A percentile compares a stretch with the other conserved stretches of the same genome.
Conservation (phyloP, 2,797 vertebrate species). For the Sebastes itinus region DNA sequence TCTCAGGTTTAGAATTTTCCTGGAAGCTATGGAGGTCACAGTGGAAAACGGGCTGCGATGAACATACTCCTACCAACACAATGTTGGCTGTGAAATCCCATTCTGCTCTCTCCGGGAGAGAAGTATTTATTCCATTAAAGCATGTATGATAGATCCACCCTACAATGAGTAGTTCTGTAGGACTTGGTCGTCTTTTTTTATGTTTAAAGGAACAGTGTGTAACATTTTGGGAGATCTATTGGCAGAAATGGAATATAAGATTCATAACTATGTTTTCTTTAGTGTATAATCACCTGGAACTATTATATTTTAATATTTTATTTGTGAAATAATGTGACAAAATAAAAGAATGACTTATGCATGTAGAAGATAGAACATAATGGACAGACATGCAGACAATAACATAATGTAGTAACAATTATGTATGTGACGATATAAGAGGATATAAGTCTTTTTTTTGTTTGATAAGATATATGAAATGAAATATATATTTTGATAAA, state of each 20-base stretch:
- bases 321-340: no score
- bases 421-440: neutral
- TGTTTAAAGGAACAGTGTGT: no score
- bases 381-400: neutral
- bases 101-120: neutral
- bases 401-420: neutral
- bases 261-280: no score
- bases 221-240: no score
- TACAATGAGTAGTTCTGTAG: neutral
- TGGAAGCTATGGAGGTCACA: conserved; percentile 41
- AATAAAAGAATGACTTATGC: neutral
- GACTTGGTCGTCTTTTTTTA: neutral
- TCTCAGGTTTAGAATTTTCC: conserved; percentile 44
- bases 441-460: neutral
- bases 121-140: conserved; percentile 3
- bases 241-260: no score
- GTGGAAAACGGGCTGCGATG: neutral
- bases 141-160: neutral
- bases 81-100: conserved; percentile 27
- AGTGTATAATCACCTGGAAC: no score
- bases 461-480: neutral
- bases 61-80: conserved; percentile 1
- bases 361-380: neutral
- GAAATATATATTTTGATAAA: neutral
- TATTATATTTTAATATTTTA: no score